Evolutionary conservation across 2,113 vertebrate genomes (phyloP).

Genomic region (Thomomys bottae): DNA sequence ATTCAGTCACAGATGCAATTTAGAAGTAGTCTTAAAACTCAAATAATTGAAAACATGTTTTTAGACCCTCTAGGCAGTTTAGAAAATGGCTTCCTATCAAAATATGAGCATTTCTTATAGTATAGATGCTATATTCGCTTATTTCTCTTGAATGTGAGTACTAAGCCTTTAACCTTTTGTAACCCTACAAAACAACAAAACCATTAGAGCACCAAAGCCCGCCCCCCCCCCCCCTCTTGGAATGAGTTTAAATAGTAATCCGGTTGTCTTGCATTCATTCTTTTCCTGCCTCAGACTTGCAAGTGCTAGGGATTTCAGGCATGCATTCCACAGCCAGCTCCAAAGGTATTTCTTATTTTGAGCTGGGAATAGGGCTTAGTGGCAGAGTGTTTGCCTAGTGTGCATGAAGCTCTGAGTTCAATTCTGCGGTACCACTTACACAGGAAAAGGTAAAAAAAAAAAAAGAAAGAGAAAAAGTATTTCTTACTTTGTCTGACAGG

Average conservation of each 20-base stretch:
- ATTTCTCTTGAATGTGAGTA: not conserved
- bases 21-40: slow-evolving; percentile 21
- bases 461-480: too few relatives aligned
- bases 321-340: not conserved
- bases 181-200: not conserved
- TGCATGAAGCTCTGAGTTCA: too few relatives aligned
- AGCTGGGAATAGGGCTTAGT: too few relatives aligned
- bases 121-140: not conserved
- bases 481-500: not conserved
- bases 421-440: too few relatives aligned
- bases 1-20: not conserved
- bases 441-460: too few relatives aligned
- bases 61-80: not conserved
- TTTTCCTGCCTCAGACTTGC: not conserved
- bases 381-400: too few relatives aligned
- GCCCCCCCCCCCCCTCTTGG: too few relatives aligned
- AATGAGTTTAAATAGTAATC: too few relatives aligned
- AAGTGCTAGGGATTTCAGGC: not conserved
- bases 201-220: not conserved
- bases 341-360: not conserved
- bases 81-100: slow-evolving; percentile 16
- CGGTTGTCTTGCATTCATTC: not conserved
- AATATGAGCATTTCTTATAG: slow-evolving; percentile 18
- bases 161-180: not conserved
- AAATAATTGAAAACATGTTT: slow-evolving; percentile 3